Evolutionary conservation across 2,888 invertebrate species (phyloP).

Genomic region (Agonum fuliginosum): DNA sequence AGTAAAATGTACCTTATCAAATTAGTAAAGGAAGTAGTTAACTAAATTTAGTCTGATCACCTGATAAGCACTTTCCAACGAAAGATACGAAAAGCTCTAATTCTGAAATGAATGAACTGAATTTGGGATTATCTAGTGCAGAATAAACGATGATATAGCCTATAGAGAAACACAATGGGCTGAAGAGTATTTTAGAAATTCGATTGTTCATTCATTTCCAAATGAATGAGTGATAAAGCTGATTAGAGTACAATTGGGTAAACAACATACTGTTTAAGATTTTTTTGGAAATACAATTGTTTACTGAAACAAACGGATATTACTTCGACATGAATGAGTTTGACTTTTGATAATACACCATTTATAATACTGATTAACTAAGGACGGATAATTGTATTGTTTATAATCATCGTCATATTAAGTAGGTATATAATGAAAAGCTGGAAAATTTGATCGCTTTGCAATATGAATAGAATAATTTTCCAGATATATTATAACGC

Average conservation of each 20-base stretch:
- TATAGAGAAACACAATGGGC: not conserved
- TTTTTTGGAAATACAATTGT: constrained; percentile 17
- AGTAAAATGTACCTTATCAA: not conserved
- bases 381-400: not conserved
- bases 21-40: not conserved
- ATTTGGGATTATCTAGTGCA: too few relatives aligned
- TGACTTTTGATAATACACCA: not conserved
- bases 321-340: constrained; percentile 1
- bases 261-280: constrained; percentile 2
- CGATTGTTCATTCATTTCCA: constrained; percentile 30
- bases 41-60: too few relatives aligned
- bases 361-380: not conserved
- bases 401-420: too few relatives aligned
- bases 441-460: too few relatives aligned
- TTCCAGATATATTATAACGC: too few relatives aligned
- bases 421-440: too few relatives aligned
- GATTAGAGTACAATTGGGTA: constrained; percentile 13
- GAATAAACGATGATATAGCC: too few relatives aligned
- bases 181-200: not conserved
- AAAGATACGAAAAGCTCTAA: not conserved
- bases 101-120: not conserved
- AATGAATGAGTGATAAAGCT: constrained; percentile 36
- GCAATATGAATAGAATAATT: too few relatives aligned
- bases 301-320: constrained; percentile 7
- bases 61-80: too few relatives aligned